These are phyloP conservation scores for Polietes domitor DNA, from an alignment of 2,888 invertebrate genomes.

Conservation along the genomic window DNA sequence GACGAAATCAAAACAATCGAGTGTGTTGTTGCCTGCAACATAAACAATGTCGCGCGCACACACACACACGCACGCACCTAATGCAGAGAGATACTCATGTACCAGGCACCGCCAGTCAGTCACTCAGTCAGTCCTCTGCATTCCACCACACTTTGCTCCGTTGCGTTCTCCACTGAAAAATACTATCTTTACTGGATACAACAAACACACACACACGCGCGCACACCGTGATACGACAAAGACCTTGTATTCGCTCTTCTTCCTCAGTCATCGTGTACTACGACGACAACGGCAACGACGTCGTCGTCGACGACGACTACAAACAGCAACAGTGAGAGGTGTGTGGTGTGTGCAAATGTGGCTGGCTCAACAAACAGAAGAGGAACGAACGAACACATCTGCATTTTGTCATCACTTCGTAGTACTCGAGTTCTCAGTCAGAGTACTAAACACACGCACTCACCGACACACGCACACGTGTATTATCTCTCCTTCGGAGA, in stretches of 20 bases:
- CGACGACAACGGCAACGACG: background rate
- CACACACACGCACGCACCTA: conserved; percentile 32
- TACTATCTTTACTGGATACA: conserved; percentile 6
- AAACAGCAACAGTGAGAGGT: too few relatives aligned
- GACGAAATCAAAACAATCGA: conserved; percentile 52
- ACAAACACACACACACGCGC: conserved; percentile 41
- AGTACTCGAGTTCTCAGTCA: background rate
- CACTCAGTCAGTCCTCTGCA: background rate
- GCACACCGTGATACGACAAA: conserved; percentile 18
- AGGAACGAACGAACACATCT: conserved; percentile 35
- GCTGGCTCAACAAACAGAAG: conserved; percentile 14
- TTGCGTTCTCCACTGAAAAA: background rate
- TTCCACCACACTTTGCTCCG: conserved; percentile 1
- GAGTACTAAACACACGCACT: conserved; percentile 27
- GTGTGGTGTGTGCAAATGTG: conserved; percentile 14
- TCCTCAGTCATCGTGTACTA: background rate
- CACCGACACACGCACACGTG: conserved; percentile 23
- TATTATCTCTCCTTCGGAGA: background rate
- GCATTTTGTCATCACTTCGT: conserved; percentile 42
- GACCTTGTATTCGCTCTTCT: conserved; percentile 41
- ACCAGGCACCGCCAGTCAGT: conserved; percentile 60
- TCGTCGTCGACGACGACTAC: background rate
- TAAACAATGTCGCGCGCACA: conserved; percentile 21
- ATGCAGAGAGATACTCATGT: conserved; percentile 35
- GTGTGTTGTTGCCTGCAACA: conserved; percentile 34